phyloP scores from a whole-genome alignment of 2,113 vertebrate species.

The Pavo muticus region DNA sequence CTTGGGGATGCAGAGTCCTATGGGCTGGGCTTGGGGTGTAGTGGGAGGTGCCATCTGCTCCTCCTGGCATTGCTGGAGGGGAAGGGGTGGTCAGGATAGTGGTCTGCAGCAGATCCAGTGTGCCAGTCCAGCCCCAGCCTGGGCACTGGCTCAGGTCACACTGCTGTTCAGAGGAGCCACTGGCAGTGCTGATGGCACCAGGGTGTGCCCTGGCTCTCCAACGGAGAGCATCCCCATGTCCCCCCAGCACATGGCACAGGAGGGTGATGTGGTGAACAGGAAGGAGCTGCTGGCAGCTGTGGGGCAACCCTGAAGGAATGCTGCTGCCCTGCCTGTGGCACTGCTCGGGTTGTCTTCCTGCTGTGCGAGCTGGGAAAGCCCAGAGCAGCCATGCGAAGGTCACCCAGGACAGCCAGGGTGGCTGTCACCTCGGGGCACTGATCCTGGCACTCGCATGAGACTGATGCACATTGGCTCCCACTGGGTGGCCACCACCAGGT shows the following conservation, averaged over 20 bases:
- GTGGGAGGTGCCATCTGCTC: not conserved
- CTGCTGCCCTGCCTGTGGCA: accelerated
- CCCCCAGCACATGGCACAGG: accelerated
- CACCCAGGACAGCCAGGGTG: not conserved
- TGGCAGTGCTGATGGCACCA: not conserved
- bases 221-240: accelerated
- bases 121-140: not conserved
- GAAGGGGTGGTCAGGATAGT: no score
- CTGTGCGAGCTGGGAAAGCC: not conserved
- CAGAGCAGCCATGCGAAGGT: not conserved
- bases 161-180: not conserved
- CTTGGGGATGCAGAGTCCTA: accelerated
- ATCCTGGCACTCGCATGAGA: not conserved
- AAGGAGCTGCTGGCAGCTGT: not conserved
- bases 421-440: accelerated
- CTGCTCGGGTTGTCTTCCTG: not conserved
- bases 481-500: not conserved
- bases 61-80: not conserved
- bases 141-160: not conserved
- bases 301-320: accelerated
- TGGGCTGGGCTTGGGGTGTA: not conserved
- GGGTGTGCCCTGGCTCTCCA: accelerated
- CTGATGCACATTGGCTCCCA: not conserved
- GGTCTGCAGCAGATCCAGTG: accelerated
- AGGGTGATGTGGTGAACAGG: not conserved